Percentiles rank a stretch among this genome's conserved stretches.
phyloP scores from a whole-genome alignment of 2,888 invertebrate genomes.

The Andrena praecox region DNA sequence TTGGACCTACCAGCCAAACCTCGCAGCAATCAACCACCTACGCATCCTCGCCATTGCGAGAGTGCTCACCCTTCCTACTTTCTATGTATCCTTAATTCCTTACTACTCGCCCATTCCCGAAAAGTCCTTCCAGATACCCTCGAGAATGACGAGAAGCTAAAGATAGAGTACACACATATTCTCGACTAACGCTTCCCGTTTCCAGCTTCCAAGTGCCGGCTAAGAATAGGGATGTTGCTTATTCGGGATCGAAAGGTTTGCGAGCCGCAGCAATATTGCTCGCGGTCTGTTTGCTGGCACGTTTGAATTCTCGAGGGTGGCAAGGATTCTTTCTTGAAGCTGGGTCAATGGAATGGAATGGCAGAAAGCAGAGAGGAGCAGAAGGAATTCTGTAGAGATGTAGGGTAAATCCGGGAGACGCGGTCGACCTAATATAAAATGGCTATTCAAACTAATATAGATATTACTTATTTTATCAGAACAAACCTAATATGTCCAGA shows the following conservation, averaged over 20 bases:
- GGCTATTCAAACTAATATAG: too few relatives aligned
- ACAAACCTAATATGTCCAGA: too few relatives aligned
- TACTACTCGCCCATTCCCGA: not conserved
- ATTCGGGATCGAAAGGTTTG: not conserved
- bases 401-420: too few relatives aligned
- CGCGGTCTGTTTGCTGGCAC: not conserved
- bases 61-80: not conserved
- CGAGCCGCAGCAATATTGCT: not conserved
- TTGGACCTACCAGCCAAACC: conserved; percentile 46
- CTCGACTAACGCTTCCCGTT: not conserved
- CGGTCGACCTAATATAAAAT: too few relatives aligned
- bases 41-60: not conserved
- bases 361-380: not conserved
- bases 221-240: not conserved
- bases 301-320: not conserved
- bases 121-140: not conserved
- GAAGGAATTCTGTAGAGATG: not conserved
- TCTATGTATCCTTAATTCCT: too few relatives aligned
- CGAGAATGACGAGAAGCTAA: not conserved
- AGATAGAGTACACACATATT: not conserved
- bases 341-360: conserved; percentile 32
- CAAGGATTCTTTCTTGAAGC: not conserved
- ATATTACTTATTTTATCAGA: too few relatives aligned
- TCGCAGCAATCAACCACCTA: not conserved
- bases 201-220: not conserved